Percentiles rank a stretch among this genome's conserved stretches.
Evolutionary conservation across 2,113 vertebrate species (phyloP).

Genomic region (Rattus norvegicus): DNA sequence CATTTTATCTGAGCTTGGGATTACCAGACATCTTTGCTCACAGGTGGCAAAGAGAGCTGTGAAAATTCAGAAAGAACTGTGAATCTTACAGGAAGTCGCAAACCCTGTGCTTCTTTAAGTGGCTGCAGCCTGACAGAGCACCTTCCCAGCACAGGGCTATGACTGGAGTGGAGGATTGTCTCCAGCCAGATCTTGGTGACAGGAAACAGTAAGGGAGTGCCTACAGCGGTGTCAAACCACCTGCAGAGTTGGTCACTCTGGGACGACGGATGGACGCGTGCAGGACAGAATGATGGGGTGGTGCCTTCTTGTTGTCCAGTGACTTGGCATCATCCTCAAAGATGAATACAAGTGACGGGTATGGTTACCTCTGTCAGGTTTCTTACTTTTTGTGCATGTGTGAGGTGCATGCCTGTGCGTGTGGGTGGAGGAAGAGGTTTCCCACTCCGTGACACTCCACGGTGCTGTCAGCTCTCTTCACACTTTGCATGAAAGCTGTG

Average conservation of each 20-base stretch:
- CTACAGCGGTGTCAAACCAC: neutral
- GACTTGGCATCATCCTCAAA: neutral
- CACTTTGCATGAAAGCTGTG: neutral
- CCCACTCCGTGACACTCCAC: too few relatives aligned
- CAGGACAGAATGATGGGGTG: neutral
- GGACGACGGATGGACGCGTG: neutral
- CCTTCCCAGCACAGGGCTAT: neutral
- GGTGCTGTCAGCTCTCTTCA: neutral
- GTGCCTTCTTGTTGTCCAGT: neutral
- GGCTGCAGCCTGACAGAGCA: neutral
- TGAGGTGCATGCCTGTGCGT: neutral
- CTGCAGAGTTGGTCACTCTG: neutral
- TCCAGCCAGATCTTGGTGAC: neutral
- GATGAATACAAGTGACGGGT: neutral
- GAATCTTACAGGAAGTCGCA: neutral
- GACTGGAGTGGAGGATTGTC: too few relatives aligned
- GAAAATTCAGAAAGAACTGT: neutral
- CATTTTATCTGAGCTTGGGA: too few relatives aligned
- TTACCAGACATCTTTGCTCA: neutral
- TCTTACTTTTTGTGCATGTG: neutral
- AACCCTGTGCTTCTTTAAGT: neutral
- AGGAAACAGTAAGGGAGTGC: neutral
- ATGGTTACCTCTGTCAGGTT: neutral
- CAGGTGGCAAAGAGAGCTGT: too few relatives aligned
- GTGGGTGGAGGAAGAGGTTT: neutral